Evolutionary conservation across 2,797 vertebrate genomes (phyloP).

Genomic region (Hypotaenidia philippensis): DNA sequence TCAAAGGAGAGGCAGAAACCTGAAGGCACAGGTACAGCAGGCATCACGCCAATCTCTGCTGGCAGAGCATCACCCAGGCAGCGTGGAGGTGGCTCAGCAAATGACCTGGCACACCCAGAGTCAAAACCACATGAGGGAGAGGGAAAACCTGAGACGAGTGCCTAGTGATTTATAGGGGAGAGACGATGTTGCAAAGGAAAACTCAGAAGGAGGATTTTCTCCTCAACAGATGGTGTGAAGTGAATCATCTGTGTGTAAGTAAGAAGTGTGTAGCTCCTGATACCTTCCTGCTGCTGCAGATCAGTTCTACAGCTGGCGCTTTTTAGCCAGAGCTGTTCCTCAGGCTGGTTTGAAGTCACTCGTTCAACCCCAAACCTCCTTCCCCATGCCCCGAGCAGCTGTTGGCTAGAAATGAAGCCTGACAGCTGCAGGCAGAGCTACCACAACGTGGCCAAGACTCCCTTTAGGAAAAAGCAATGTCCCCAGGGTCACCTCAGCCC

Average conservation of each 20-base stretch:
- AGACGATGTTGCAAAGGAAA: neutral
- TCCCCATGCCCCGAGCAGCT: accelerated
- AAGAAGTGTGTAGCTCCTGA: slow-evolving; percentile 43
- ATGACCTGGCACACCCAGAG: neutral
- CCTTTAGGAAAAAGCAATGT: neutral
- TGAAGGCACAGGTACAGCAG: neutral
- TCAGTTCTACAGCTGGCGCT: slow-evolving; percentile 51
- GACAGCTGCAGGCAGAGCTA: neutral
- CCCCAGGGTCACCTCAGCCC: neutral
- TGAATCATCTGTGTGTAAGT: slow-evolving; percentile 71
- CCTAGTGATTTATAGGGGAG: neutral
- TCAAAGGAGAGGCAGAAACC: neutral
- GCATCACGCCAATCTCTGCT: neutral
- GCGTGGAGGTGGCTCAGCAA: neutral
- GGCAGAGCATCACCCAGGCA: neutral
- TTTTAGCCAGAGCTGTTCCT: neutral
- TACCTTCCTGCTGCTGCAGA: slow-evolving; percentile 59
- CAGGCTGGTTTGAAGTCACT: neutral
- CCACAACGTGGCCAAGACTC: accelerated
- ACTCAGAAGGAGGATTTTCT: slow-evolving; percentile 67
- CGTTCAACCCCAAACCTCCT: neutral
- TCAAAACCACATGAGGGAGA: neutral
- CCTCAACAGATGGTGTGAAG: slow-evolving; percentile 62
- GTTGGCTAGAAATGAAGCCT: neutral
- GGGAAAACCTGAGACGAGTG: neutral